phyloP scores from a whole-genome alignment of 1,140 invertebrate genomes.

The Drosophila erecta region DNA sequence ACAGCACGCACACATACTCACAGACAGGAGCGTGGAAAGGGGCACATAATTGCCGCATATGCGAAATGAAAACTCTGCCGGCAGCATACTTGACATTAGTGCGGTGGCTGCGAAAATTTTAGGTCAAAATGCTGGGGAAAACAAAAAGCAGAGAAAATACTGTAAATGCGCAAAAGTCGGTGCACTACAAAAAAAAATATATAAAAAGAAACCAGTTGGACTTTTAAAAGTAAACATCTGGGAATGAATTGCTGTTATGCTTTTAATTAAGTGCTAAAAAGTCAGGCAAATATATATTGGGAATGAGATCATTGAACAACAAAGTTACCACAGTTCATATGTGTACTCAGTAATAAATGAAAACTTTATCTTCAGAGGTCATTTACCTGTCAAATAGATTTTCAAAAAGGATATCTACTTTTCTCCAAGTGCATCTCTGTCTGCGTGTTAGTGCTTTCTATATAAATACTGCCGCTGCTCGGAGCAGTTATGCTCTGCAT shows the following conservation, averaged over 20 bases:
- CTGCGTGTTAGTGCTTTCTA: slow-evolving; percentile 33
- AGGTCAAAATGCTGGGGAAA: slow-evolving; percentile 73
- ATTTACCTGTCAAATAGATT: too few relatives aligned
- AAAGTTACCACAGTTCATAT: too few relatives aligned
- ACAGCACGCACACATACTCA: slow-evolving; percentile 4
- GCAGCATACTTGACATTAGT: slow-evolving; percentile 76
- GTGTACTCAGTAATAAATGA: too few relatives aligned
- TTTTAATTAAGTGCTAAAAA: too few relatives aligned
- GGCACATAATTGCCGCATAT: slow-evolving; percentile 71
- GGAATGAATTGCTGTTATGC: neutral
- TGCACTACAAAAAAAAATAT: neutral
- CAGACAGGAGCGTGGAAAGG: slow-evolving; percentile 8
- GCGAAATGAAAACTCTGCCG: slow-evolving; percentile 61
- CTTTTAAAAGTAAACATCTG: neutral
- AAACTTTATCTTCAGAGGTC: too few relatives aligned
- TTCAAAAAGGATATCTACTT: neutral
- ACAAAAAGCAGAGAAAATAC: slow-evolving; percentile 43
- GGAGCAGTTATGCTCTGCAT: slow-evolving; percentile 78
- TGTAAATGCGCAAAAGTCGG: slow-evolving; percentile 53
- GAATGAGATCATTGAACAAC: too few relatives aligned
- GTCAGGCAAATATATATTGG: too few relatives aligned
- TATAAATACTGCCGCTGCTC: slow-evolving; percentile 59
- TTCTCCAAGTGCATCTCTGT: slow-evolving; percentile 7
- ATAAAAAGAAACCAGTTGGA: neutral
- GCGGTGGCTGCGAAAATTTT: slow-evolving; percentile 58